Evolutionary conservation across 2,888 invertebrate genomes (phyloP).

Genomic region (Ceriagrion tenellum): DNA sequence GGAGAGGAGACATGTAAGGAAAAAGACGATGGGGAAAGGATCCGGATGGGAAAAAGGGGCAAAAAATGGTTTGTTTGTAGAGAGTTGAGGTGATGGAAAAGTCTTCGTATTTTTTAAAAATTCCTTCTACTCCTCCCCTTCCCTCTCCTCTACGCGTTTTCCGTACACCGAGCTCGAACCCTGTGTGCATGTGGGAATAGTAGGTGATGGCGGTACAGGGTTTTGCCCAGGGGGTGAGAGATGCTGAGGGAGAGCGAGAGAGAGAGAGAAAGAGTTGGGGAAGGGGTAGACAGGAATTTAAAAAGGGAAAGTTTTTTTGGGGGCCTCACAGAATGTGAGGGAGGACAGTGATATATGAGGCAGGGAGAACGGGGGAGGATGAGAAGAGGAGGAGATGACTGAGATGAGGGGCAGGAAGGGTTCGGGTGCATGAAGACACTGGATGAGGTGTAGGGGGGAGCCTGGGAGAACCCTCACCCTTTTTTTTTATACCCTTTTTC

Average conservation of each 20-base stretch:
- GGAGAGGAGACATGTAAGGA: not conserved
- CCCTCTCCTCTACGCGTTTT: not conserved
- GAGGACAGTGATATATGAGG: conserved; percentile 64
- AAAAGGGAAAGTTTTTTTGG: conserved; percentile 63
- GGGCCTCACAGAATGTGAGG: conserved; percentile 38
- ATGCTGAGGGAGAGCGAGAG: not conserved
- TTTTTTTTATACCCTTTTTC: not conserved
- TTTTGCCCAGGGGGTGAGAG: not conserved
- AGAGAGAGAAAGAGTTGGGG: not conserved
- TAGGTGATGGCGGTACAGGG: not conserved
- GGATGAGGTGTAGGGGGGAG: conserved; percentile 17
- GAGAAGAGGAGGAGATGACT: not conserved
- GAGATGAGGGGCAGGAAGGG: not conserved
- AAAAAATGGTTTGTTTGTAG: conserved; percentile 9
- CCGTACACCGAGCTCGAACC: not conserved
- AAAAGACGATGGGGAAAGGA: no score
- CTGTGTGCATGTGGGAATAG: not conserved
- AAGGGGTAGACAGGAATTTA: conserved; percentile 49
- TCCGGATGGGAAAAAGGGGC: not conserved
- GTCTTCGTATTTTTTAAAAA: not conserved
- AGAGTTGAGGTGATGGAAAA: conserved; percentile 35
- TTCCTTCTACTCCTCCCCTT: not conserved
- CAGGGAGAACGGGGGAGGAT: not conserved
- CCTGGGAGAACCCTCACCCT: not conserved
- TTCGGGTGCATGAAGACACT: not conserved